Conservation (phyloP, 2,888 invertebrate genomes). For the Druceiella hillmani region DNA sequence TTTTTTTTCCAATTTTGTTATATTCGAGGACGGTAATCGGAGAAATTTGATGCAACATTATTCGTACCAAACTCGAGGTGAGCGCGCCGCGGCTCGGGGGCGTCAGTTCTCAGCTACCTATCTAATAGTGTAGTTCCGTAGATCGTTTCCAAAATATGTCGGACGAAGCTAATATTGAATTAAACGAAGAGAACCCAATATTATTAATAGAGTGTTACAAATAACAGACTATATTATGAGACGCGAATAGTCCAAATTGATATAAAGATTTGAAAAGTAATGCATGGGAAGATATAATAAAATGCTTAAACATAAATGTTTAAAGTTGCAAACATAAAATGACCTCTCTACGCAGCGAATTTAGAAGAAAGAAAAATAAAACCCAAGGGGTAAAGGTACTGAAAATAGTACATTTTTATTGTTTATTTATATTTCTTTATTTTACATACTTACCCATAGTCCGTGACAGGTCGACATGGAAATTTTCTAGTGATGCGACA, state of each 20-base stretch:
- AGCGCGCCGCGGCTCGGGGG: too few species aligned
- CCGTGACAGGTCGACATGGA: too few species aligned
- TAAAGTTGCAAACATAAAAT: constrained; percentile 10
- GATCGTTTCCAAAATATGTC: constrained; percentile 6
- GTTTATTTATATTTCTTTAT: too few species aligned
- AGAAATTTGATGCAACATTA: too few species aligned
- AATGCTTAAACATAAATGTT: constrained; percentile 8
- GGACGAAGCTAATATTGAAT: constrained; percentile 7
- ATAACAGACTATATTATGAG: constrained; percentile 9
- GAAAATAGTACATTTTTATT: constrained; percentile 6
- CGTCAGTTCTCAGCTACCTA: too few species aligned
- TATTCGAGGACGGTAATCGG: too few species aligned
- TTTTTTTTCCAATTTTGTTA: too few species aligned
- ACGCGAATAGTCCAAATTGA: constrained; percentile 6
- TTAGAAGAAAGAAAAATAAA: constrained; percentile 10
- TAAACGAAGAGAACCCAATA: constrained; percentile 8
- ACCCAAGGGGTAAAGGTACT: constrained; percentile 7
- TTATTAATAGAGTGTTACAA: constrained; percentile 9
- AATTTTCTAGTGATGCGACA: too few species aligned
- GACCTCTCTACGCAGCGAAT: too few species aligned
- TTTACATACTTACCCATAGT: too few species aligned
- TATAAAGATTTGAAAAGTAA: constrained; percentile 8
- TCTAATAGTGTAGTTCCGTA: too few species aligned
- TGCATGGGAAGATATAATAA: constrained; percentile 6
- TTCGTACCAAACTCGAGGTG: too few species aligned